These are phyloP conservation scores for Chesias legatella DNA, from an alignment of 2,888 invertebrate genomes.

Conservation along the genomic window DNA sequence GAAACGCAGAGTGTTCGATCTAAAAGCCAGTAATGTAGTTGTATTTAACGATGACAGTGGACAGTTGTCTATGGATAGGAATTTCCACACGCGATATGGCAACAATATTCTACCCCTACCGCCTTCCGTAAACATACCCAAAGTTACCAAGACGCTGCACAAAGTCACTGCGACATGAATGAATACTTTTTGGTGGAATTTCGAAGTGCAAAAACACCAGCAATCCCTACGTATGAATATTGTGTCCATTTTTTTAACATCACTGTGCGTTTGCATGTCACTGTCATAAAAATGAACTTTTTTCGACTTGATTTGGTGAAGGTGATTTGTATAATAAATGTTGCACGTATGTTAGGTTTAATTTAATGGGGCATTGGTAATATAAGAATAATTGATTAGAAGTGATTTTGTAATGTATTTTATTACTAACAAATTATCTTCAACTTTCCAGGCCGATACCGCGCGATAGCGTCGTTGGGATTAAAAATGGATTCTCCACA, in stretches of 20 bases:
- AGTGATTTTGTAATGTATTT: background rate
- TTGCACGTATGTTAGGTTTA: too few relatives aligned
- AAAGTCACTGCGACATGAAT: conserved; percentile 36
- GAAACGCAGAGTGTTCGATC: conserved; percentile 37
- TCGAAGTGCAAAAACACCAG: conserved; percentile 8
- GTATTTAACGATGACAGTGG: conserved; percentile 45
- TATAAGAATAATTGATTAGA: background rate
- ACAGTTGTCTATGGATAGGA: conserved; percentile 62
- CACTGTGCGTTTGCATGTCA: conserved; percentile 14
- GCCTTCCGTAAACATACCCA: conserved; percentile 70
- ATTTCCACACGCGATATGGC: conserved; percentile 74
- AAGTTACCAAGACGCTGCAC: conserved; percentile 55
- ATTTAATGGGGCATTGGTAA: background rate
- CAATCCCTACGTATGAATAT: conserved; percentile 20
- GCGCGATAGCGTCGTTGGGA: conserved; percentile 31
- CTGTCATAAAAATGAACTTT: background rate
- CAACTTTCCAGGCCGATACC: conserved; percentile 48
- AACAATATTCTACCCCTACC: conserved; percentile 72
- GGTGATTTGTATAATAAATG: background rate
- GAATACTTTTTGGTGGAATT: conserved; percentile 5
- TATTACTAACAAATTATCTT: conserved; percentile 1
- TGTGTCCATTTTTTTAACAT: conserved; percentile 14
- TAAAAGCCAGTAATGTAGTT: conserved; percentile 34
- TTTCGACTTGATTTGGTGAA: background rate
- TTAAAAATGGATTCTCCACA: conserved; percentile 13